A percentile compares a stretch with the other conserved stretches of the same genome.
Conservation (phyloP, 1,140 invertebrate genomes). For the Cheumatopsyche charites region DNA sequence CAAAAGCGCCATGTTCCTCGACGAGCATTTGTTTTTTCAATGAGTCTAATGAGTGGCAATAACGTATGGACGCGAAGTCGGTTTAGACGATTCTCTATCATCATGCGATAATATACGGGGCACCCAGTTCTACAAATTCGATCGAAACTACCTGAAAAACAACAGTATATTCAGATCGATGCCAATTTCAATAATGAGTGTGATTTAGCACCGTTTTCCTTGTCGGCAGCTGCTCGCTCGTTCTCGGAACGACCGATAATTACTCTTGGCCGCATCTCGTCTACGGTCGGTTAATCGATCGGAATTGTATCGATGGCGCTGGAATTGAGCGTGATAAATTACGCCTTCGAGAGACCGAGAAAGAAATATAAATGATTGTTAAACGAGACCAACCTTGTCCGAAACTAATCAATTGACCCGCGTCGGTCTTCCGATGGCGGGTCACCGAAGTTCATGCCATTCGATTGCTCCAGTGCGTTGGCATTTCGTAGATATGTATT, state of each 20-base stretch:
- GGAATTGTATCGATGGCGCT: conserved; percentile 14
- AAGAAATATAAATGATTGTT: neutral
- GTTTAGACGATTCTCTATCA: too few species aligned
- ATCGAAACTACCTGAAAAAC: too few species aligned
- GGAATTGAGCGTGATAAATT: conserved; percentile 21
- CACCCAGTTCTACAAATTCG: too few species aligned
- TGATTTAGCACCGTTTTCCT: neutral
- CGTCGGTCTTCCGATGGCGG: neutral
- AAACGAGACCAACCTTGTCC: conserved; percentile 8
- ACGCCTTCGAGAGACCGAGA: neutral
- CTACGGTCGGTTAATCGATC: conserved; percentile 2
- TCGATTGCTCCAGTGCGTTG: too few species aligned
- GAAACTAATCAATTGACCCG: conserved; percentile 17
- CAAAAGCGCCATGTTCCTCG: too few species aligned
- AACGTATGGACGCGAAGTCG: too few species aligned
- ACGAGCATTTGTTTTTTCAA: too few species aligned
- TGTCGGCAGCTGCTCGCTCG: conserved; percentile 8
- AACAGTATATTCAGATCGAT: too few species aligned
- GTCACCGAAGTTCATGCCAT: neutral
- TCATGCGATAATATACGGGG: too few species aligned
- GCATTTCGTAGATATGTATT: too few species aligned
- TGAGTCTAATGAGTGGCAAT: too few species aligned
- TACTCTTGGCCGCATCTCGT: conserved; percentile 1
- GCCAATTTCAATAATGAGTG: too few species aligned
- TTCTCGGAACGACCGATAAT: neutral